These are phyloP conservation scores for Drusus annulatus DNA, from an alignment of 1,140 invertebrate genomes.

Conservation along the genomic window DNA sequence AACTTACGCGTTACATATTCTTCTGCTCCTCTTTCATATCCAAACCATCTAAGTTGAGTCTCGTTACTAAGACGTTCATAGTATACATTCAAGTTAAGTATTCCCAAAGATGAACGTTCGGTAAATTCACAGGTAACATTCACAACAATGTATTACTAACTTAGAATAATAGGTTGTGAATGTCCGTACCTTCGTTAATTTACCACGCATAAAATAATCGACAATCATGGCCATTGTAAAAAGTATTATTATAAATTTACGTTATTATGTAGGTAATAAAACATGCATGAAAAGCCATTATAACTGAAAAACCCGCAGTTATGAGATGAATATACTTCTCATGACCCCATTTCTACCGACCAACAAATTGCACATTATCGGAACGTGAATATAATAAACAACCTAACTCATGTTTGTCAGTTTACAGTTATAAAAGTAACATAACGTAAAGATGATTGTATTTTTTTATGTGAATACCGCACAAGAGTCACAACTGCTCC, in stretches of 20 bases:
- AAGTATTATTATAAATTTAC: constrained; percentile 3
- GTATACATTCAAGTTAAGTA: too few species aligned
- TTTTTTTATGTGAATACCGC: too few species aligned
- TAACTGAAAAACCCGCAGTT: constrained; percentile 10
- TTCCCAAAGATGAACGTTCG: too few species aligned
- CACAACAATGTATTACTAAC: too few species aligned
- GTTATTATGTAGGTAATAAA: constrained; percentile 17
- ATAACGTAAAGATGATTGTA: not conserved
- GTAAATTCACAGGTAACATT: too few species aligned
- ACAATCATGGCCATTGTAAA: not conserved
- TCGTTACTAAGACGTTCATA: too few species aligned
- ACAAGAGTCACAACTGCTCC: too few species aligned
- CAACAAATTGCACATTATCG: not conserved
- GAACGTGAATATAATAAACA: constrained; percentile 3
- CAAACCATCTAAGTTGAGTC: too few species aligned
- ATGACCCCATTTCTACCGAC: constrained; percentile 8
- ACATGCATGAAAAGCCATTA: constrained; percentile 11
- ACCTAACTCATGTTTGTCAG: constrained; percentile 18
- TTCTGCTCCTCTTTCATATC: too few species aligned
- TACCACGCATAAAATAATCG: not conserved
- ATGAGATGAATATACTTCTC: not conserved
- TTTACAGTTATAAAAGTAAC: constrained; percentile 4
- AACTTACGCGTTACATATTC: too few species aligned
- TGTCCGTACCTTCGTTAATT: too few species aligned
- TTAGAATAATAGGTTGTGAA: too few species aligned